Base-by-base conservation (phyloP, 2,888 invertebrate genomes). In the Dugesia japonica region DNA sequence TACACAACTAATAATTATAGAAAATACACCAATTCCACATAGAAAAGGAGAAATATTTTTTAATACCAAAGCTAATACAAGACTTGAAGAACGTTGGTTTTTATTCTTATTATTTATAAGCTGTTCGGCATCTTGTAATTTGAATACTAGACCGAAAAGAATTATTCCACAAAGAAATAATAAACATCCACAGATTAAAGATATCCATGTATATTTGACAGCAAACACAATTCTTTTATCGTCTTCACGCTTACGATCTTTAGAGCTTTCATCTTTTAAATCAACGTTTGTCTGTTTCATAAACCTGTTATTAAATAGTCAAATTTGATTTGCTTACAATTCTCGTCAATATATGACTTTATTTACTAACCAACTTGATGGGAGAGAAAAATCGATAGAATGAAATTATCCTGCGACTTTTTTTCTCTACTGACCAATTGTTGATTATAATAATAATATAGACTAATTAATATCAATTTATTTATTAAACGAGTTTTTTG, bases 351-450 rank as follows among this genome's bases (percentile, higher is more conserved):
- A 56, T 9, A 4, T 56, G 56, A 56, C 9, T 56, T 56, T 56
- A n/a, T 56, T 56, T 4, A 56, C 56, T 13, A 56, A 56, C 56
- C 56, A n/a, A 56, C 20, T 56, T 4, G n/a, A 20, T 56, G 56
- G 56, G 56, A 56, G 56, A 56, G 56, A 56, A 56, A 56, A 56
- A 56, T 56, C 56, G 56, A 56, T 56, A 56, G 56, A 56, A n/a
- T n/a, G 23, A 56, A n/a, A 56, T 56, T 13, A 56, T 56, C 4
- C n/a, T n/a, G 56, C 4, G 23, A 56, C 56, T 56, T 56, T 20
- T 38, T 38, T 56, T n/a, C 56, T 56, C 4, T 56, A 4, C 56
- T 13, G 4, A n/a, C 56, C 56, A 56, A 56, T 56, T 56, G 56
- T 56, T 56, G 56, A n/a, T 56, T 9, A 56, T 56, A 56, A 56